Base-by-base conservation (phyloP, 1,140 invertebrate species). In the Elymnias hypermnestra region DNA sequence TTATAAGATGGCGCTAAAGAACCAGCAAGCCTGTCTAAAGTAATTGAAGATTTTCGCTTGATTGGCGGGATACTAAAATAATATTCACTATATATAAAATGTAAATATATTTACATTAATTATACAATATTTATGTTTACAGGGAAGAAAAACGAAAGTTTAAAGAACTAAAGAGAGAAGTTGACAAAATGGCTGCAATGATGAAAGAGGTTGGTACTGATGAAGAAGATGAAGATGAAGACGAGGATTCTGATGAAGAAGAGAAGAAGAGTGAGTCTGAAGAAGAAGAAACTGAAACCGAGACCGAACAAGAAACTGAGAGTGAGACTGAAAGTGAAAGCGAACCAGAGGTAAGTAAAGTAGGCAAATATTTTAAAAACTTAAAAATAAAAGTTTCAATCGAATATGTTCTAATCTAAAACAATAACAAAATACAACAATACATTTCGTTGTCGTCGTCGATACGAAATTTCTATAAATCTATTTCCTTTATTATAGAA, bases 161-260 rank as follows among this genome's bases (percentile, higher is more conserved):
- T 63, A 93, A 92, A 63, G 89, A 89, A 33, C 71, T 96, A 19
- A 93, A 95, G 72, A 94, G 94, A 57, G 94, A 96, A 85, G 93
- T 95, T 2, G 93, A 95, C 58, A 95, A 95, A 85, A 95, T 96
- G 94, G 94, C 94, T 0, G 91, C 91, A 9, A 86, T 95, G 44
- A 93, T 95, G 91, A 93, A 92, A 47, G 92, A 94, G 56, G 89
- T 89, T 2, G 92, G 92, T 7, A 92, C 93, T n/a, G 92, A 93
- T 2, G 90, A 92, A 5, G 89, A 90, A 17, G 91, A 92, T 9
- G 89, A 92, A 6, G 89, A 91, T 21, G 90, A 90, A 26, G 89
- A 92, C 28, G 91, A 93, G 48, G 89, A 91, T 47, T 88, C 88
- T 7, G 87, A 43, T 3, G 47, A 88, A 48, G 87, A 89, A 42